phyloP scores from a whole-genome alignment of 2,113 vertebrate species.

The Oreochromis aureus region DNA sequence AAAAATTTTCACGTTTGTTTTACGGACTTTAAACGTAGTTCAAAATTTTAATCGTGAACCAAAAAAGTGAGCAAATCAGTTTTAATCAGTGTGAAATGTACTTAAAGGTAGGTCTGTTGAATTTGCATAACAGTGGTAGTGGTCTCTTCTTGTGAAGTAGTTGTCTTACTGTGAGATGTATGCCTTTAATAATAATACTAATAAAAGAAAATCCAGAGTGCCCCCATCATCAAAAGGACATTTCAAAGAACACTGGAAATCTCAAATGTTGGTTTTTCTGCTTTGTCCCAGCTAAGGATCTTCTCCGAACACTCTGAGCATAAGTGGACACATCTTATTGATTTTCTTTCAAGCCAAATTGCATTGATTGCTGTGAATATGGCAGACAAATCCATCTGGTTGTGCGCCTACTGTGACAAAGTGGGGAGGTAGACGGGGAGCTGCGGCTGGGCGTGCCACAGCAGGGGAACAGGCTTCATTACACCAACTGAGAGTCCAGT shows the following conservation, averaged over 20 bases:
- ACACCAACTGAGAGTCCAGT: constrained; percentile 76
- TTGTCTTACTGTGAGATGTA: neutral
- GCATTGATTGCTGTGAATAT: constrained; percentile 90
- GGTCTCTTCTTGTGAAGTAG: neutral
- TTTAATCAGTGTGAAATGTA: neutral
- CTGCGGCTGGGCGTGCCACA: constrained; percentile 70
- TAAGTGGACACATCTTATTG: constrained; percentile 96
- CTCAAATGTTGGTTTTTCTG: constrained; percentile 78
- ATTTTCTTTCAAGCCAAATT: constrained; percentile 96
- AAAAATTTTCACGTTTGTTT: neutral
- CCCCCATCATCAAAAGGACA: neutral
- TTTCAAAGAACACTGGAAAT: constrained; percentile 78
- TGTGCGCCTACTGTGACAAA: constrained; percentile 78
- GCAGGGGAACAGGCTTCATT: constrained; percentile 80
- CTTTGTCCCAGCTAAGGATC: constrained; percentile 80
- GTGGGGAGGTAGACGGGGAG: constrained; percentile 74
- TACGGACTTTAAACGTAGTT: neutral
- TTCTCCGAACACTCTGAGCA: constrained; percentile 81
- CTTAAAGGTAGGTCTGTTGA: neutral
- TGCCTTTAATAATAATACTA: neutral
- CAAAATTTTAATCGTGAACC: neutral
- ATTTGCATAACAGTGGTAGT: neutral
- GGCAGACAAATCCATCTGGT: constrained; percentile 88
- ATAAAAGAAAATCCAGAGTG: neutral
- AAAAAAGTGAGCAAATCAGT: neutral